Evolutionary conservation across 2,797 vertebrate species (phyloP), one percentile per base, ranked within the genome.

Genomic region (Pangasius sanitwongsei): DNA sequence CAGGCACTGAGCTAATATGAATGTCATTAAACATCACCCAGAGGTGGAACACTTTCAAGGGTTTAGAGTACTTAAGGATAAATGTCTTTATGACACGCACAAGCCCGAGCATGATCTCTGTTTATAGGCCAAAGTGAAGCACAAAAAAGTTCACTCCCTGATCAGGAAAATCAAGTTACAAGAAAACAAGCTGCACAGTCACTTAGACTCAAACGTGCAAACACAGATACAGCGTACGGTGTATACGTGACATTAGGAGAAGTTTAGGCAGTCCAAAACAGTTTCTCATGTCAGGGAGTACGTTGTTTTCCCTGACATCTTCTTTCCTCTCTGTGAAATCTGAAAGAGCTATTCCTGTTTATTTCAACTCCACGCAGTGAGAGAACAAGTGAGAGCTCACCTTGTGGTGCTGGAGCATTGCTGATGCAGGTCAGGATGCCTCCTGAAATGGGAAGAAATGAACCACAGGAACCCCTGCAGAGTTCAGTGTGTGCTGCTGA

Each of bases 401-500:
- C 80, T 84, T 80, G 59, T 87, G 85, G 69, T 77, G 83, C 61
- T 23, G 86, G 75, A 86, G 87, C 89, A 59, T 88, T 89, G 87
- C 82, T 86, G 89, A 86, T 89, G 89, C 89, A 89, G 87, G 89
- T 83, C 82, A 87, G 85, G 72, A 87, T 85, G 74, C 74, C 86
- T 89, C 86, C 87, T 55, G 83, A 70, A 90, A 91, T 87, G 85
- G 75, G 85, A 55, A 86, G 90, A 88, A 87, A 88, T 77, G 92
- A 91, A 87, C 75, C 41, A 34, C 41, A 25, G 65, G 74, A 89
- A 85, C 67, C 81, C 87, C 89, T 61, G 75, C 89, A 86, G 88
- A 92, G 90, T 90, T 91, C 85, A 91, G 84, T 50, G 69, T 55
- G 31, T 88, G 87, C 87, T 37, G 65, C 85, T 91, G 89, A 92